These are phyloP conservation scores for Oligia strigilis DNA, from an alignment of 2,888 invertebrate genomes.

Conservation along the genomic window DNA sequence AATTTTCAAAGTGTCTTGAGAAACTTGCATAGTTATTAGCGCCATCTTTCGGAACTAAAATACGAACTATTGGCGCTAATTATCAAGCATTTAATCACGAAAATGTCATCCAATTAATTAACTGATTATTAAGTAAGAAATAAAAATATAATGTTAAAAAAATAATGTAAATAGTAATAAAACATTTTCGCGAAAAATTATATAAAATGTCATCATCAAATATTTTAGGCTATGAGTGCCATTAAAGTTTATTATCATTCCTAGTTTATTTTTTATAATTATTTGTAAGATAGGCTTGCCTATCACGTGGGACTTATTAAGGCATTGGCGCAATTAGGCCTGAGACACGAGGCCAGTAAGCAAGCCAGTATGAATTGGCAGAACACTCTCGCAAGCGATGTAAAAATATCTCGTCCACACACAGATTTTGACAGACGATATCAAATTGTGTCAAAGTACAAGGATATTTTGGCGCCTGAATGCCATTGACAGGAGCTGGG, in stretches of 20 bases:
- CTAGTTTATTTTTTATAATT: conserved; percentile 72
- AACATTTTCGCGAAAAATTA: conserved; percentile 28
- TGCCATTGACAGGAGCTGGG: no score
- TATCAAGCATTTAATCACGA: conserved; percentile 31
- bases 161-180: conserved; percentile 61
- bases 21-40: conserved; percentile 20
- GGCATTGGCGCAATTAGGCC: conserved; percentile 14
- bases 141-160: conserved; percentile 27
- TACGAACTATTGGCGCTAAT: conserved; percentile 1
- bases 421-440: background rate
- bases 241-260: conserved; percentile 83
- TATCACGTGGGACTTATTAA: conserved; percentile 21
- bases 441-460: no score
- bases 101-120: conserved; percentile 36
- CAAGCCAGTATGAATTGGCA: background rate
- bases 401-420: background rate
- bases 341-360: conserved; percentile 19
- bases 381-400: background rate
- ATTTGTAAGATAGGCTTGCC: conserved; percentile 45
- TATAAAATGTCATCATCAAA: conserved; percentile 66
- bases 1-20: conserved; percentile 2
- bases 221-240: conserved; percentile 89
- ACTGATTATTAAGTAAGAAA: conserved; percentile 26
- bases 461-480: background rate
- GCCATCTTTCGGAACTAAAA: conserved; percentile 23